These are phyloP conservation scores for Nycteola revayana DNA, from an alignment of 2,888 invertebrate species.

Conservation along the genomic window DNA sequence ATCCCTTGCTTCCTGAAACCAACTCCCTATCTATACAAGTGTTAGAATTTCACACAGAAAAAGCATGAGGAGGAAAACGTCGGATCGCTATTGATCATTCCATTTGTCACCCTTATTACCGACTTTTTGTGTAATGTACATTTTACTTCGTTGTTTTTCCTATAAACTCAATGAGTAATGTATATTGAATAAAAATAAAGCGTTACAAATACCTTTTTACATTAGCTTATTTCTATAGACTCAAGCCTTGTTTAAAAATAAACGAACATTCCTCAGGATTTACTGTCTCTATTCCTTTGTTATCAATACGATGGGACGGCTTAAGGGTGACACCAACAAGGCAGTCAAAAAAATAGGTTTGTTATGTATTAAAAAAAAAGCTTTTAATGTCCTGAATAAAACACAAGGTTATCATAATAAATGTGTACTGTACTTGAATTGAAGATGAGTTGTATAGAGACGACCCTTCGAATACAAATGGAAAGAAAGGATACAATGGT, in stretches of 20 bases:
- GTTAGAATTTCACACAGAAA: neutral
- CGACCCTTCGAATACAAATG: constrained; percentile 14
- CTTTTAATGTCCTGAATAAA: constrained; percentile 14
- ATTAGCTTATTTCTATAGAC: too few species aligned
- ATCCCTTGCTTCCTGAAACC: too few species aligned
- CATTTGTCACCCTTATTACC: neutral
- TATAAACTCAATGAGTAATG: neutral
- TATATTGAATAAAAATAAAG: neutral
- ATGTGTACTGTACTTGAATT: constrained; percentile 15
- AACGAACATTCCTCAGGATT: too few species aligned
- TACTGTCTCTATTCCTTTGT: too few species aligned
- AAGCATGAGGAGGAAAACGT: neutral
- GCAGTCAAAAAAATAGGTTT: too few species aligned
- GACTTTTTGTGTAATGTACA: neutral
- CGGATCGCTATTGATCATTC: constrained; percentile 6
- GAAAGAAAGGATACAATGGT: constrained; percentile 3
- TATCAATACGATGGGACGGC: too few species aligned
- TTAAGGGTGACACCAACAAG: too few species aligned
- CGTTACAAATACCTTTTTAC: too few species aligned
- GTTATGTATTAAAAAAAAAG: constrained; percentile 13
- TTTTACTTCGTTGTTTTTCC: neutral
- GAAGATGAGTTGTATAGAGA: constrained; percentile 8
- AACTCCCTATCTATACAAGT: neutral
- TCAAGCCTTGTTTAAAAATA: too few species aligned
- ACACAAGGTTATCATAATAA: constrained; percentile 12